Base-by-base conservation (phyloP, 2,113 vertebrate genomes). In the Pelusios castaneus region DNA sequence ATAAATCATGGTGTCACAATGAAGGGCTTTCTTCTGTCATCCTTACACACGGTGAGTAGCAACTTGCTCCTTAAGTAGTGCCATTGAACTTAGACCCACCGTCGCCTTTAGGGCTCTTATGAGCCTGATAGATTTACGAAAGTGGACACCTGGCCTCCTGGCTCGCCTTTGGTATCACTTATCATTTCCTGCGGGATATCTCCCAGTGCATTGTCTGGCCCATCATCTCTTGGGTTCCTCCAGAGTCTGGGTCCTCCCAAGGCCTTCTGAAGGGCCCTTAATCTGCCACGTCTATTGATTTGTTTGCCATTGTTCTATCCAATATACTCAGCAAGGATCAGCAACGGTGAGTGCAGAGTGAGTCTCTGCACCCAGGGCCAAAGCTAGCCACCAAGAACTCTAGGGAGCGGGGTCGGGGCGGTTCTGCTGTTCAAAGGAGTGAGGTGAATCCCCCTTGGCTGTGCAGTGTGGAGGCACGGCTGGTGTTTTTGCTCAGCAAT, bases 261-360 rank as follows among this genome's bases (percentile, higher is more conserved):
- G 2, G 5, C 67, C 5, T 45, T 60, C 55, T 9, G 8, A 47
- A 80, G 54, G 31, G 60, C 60, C 41, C 82, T 83, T 19, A 17
- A 17, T 25, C 51, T 80, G 76, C 1, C 2, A 1, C 2, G 7
- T 2, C 60, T n/a, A 17, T 63, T 63, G 58, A 25, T 24, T 88
- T 31, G 31, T 14, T 58, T 45, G 67, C 3, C 55, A 16, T 0
- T 2, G 27, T 14, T 14, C 22, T 52, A 80, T 43, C 55, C 0
- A 1, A 29, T 25, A 54, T 41, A 60, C 13, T 29, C 58, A 63
- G 6, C 54, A 34, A 41, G 27, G 45, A 27, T 55, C 10, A 12
- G 45, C 77, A 87, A 51, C 12, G 31, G 24, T 8, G 70, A 6
- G 34, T 21, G 31, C 22, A 1, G 27, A 34, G 58, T 4, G 84